Percentiles rank a stretch among this genome's conserved stretches.
Conservation (phyloP, 2,113 vertebrate genomes). For the Solea senegalensis region DNA sequence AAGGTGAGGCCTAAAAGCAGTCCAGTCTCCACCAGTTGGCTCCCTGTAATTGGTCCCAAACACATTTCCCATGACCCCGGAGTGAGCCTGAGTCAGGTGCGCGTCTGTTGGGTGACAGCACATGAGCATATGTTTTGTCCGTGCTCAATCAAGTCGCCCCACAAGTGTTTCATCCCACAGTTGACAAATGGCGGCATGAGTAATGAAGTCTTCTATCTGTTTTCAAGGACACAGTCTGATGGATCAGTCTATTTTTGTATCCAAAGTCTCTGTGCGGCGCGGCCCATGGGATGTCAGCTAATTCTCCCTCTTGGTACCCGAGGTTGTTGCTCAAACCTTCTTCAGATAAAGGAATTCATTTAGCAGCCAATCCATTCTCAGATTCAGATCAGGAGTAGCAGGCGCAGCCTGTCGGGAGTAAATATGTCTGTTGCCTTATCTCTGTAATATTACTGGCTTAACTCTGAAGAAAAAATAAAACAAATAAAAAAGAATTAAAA, state of each 20-base stretch:
- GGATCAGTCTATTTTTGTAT: conserved; percentile 47
- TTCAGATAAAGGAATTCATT: conserved; percentile 76
- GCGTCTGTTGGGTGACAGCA: conserved; percentile 31
- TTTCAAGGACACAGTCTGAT: conserved; percentile 52
- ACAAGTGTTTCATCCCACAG: conserved; percentile 22
- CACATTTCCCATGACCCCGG: conserved; percentile 73
- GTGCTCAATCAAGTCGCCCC: conserved; percentile 11
- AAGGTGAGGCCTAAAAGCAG: conserved; percentile 66
- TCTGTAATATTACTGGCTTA: conserved; percentile 60
- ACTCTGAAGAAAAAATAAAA: conserved; percentile 9
- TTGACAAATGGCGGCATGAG: conserved; percentile 18
- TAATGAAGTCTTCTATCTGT: conserved; percentile 9
- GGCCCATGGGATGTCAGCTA: conserved; percentile 27
- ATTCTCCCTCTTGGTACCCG: conserved; percentile 65
- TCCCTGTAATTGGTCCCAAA: conserved; percentile 60
- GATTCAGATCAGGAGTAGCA: conserved; percentile 69
- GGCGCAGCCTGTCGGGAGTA: conserved; percentile 58
- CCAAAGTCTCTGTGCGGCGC: conserved; percentile 25
- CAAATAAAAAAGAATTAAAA: background rate
- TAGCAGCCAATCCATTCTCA: conserved; percentile 62
- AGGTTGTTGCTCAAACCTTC: conserved; percentile 65
- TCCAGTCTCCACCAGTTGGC: conserved; percentile 67
- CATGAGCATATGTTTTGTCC: conserved; percentile 26
- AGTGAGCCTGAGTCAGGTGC: conserved; percentile 30
- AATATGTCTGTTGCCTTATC: conserved; percentile 71